Base-by-base conservation (phyloP, 2,888 invertebrate species). In the Mesochorus sp. region DNA sequence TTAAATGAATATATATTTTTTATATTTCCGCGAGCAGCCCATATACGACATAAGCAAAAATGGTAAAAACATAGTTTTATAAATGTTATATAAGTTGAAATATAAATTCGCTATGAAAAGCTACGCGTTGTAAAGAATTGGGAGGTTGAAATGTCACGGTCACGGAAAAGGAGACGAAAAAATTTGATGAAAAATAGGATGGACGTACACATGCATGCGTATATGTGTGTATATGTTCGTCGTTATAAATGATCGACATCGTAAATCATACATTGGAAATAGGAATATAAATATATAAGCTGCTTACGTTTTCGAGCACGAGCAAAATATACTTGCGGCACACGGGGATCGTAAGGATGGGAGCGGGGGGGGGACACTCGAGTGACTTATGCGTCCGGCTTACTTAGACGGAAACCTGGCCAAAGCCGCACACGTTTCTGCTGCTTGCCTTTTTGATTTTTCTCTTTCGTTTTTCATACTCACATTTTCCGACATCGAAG, bases 371-470 rank as follows among this genome's bases (percentile, higher is more conserved):
- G 31, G 24, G 10, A n/a, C n/a, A n/a, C n/a, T n/a, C n/a, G 57
- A 51, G 34, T 76, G 76, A 76, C 76, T 71, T 76, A 76, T 76
- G 76, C 44, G 66, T 76, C 76, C 76, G 71, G 71, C 31, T 59
- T 66, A 66, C n/a, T n/a, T n/a, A 44, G 6, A 47, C 49, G 66
- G 71, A 76, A 76, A 57, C 19, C 42, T 68, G 26, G 34, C 68
- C 61, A 44, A 51, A 37, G 53, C 10, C 34, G n/a, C n/a, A n/a
- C n/a, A 19, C 55, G 62, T 55, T 59, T 34, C 24, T 28, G 44
- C 24, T 28, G 44, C 5, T 44, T 12, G 59, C 49, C 28, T 67
- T 59, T 49, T 21, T 42, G 39, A 51, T 67, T 59, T 51, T 28
- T 21, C 21, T 14, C 21, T 67, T 14, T 12, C 26, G 37, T 6